phyloP scores from a whole-genome alignment of 2,113 vertebrate genomes.

The Electrona antarctica region DNA sequence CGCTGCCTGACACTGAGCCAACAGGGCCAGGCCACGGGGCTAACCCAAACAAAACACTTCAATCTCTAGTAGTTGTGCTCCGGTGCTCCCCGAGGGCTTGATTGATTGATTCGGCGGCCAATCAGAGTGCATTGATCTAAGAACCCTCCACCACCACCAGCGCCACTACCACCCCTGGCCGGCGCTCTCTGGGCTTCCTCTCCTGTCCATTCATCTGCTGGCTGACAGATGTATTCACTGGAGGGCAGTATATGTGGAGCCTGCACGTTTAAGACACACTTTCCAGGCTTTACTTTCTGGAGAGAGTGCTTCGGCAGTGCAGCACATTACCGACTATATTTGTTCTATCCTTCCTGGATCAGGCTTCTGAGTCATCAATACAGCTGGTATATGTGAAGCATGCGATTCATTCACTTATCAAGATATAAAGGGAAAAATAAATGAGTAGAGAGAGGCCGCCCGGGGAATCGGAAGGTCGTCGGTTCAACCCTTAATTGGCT shows the following conservation, averaged over 20 bases:
- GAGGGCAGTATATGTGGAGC: conserved; percentile 46
- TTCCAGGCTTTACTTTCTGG: conserved; percentile 12
- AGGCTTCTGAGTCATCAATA: not conserved
- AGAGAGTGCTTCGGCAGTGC: not conserved
- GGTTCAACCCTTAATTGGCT: not conserved
- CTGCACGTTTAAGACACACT: conserved; percentile 49
- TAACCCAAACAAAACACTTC: conserved; percentile 76
- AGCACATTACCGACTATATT: conserved; percentile 10
- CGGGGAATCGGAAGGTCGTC: no score
- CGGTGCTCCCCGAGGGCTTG: conserved; percentile 60
- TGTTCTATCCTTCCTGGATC: conserved; percentile 21
- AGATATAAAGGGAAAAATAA: not conserved
- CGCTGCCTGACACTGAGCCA: conserved; percentile 61
- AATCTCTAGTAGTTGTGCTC: conserved; percentile 63
- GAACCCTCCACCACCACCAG: conserved; percentile 4
- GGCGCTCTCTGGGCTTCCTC: conserved; percentile 50
- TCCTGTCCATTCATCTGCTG: conserved; percentile 65
- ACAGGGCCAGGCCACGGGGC: conserved; percentile 50
- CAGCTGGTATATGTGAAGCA: not conserved
- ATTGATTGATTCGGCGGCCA: conserved; percentile 75
- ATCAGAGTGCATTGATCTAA: conserved; percentile 74
- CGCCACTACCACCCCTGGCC: not conserved
- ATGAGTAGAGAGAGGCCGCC: no score
- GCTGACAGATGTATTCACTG: conserved; percentile 69
- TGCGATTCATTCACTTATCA: conserved; percentile 13